These are phyloP conservation scores for Ochotona princeps DNA, from an alignment of 2,113 vertebrate species.

Conservation along the genomic window DNA sequence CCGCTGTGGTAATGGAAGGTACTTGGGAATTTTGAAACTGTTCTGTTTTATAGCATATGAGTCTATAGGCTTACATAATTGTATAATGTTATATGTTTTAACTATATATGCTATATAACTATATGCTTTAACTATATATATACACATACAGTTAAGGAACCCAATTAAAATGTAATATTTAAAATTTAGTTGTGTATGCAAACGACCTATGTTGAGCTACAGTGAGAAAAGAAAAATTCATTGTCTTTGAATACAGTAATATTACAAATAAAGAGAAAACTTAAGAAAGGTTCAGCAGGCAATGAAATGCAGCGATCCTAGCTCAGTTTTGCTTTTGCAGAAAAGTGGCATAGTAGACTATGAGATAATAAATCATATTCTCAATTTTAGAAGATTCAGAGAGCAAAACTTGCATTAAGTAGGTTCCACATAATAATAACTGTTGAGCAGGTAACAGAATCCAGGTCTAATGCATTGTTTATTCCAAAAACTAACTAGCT, in stretches of 20 bases:
- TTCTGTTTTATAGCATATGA: neutral
- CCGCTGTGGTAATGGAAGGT: neutral
- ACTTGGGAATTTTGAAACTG: neutral
- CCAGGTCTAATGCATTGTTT: neutral
- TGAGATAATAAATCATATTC: neutral
- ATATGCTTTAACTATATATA: no score
- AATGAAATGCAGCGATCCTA: neutral
- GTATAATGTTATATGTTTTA: no score
- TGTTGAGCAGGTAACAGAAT: neutral
- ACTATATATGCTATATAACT: no score
- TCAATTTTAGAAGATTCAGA: constrained; percentile 19
- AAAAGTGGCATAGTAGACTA: constrained; percentile 1
- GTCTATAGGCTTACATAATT: neutral
- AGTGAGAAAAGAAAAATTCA: neutral
- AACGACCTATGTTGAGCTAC: neutral
- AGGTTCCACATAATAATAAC: neutral
- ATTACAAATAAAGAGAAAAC: neutral
- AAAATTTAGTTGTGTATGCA: neutral
- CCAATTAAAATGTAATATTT: neutral
- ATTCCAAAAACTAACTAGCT: constrained; percentile 9
- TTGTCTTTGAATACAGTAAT: constrained; percentile 6
- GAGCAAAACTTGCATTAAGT: neutral
- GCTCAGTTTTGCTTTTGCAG: neutral
- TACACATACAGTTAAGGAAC: neutral
- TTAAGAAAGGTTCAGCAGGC: neutral